Conservation (phyloP, 2,797 vertebrate genomes). For the Pristis pectinata region DNA sequence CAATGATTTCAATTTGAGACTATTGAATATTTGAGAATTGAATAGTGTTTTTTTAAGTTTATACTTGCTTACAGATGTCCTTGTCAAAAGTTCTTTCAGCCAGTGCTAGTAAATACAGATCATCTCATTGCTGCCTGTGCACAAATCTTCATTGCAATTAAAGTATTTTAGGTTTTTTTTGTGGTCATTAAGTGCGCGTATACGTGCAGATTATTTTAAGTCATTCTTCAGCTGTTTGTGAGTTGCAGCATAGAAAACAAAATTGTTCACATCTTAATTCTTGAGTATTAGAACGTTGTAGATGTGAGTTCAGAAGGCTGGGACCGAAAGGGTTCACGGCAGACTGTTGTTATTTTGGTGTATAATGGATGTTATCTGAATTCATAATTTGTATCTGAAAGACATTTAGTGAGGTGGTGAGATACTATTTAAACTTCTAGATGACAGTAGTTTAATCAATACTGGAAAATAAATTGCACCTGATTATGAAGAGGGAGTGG, state of each 20-base stretch:
- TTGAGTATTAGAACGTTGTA: neutral
- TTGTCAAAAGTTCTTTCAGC: neutral
- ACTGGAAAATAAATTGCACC: neutral
- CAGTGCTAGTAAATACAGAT: neutral
- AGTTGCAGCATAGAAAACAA: neutral
- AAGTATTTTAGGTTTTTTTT: neutral
- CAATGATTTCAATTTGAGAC: neutral
- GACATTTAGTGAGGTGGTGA: neutral
- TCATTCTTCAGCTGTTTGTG: neutral
- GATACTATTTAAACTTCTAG: neutral
- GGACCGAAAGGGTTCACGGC: neutral
- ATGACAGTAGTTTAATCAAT: neutral
- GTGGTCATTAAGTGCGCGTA: neutral
- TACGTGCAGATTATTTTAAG: neutral
- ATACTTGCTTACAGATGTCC: neutral
- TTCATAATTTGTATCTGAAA: neutral
- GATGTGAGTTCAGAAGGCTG: neutral
- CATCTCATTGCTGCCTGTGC: neutral
- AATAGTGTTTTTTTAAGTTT: neutral
- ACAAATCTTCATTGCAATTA: neutral
- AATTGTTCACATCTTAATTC: neutral
- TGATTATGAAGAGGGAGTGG: neutral
- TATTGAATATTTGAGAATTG: too few species aligned
- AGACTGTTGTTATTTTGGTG: neutral
- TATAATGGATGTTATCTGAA: neutral